phyloP scores from a whole-genome alignment of 2,888 invertebrate species.

The Ormyrus labotus region DNA sequence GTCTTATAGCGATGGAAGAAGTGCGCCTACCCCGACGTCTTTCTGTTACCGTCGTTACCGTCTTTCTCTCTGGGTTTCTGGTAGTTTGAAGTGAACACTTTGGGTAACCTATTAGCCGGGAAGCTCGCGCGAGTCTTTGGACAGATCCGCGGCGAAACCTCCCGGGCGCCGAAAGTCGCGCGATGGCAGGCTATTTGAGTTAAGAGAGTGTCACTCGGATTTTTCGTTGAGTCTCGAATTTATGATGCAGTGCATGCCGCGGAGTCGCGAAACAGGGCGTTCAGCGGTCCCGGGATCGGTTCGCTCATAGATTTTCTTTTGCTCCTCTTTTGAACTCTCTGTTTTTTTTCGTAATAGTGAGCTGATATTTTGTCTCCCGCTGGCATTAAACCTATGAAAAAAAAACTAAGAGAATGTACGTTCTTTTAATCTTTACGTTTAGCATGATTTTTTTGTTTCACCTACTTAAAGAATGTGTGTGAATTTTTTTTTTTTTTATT shows the following conservation, averaged over 20 bases:
- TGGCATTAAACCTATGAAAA: conserved; percentile 70
- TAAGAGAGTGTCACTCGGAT: conserved; percentile 59
- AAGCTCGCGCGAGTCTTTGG: conserved; percentile 6
- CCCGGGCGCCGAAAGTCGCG: conserved; percentile 55
- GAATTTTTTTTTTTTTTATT: conserved; percentile 52
- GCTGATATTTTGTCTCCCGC: conserved; percentile 64
- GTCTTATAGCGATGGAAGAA: too few species aligned
- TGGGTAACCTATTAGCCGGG: conserved; percentile 64
- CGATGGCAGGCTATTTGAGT: conserved; percentile 65
- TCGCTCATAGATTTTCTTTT: conserved; percentile 59
- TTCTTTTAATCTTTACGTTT: conserved; percentile 60
- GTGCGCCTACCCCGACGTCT: too few species aligned
- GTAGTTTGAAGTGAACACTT: conserved; percentile 67
- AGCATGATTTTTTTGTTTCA: conserved; percentile 58
- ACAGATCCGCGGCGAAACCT: neutral
- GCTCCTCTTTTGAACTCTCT: conserved; percentile 16
- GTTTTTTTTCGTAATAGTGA: conserved; percentile 60
- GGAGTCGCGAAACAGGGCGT: conserved; percentile 70
- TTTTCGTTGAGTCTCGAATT: conserved; percentile 42
- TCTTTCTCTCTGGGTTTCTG: neutral
- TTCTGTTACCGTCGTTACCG: neutral
- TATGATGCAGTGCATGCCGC: conserved; percentile 17
- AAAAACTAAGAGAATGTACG: conserved; percentile 71
- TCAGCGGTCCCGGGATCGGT: conserved; percentile 70
- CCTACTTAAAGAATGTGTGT: conserved; percentile 66